These are phyloP conservation scores for Muricea muricata DNA, from an alignment of 92 coral and sea anemone species.

Conservation along the genomic window DNA sequence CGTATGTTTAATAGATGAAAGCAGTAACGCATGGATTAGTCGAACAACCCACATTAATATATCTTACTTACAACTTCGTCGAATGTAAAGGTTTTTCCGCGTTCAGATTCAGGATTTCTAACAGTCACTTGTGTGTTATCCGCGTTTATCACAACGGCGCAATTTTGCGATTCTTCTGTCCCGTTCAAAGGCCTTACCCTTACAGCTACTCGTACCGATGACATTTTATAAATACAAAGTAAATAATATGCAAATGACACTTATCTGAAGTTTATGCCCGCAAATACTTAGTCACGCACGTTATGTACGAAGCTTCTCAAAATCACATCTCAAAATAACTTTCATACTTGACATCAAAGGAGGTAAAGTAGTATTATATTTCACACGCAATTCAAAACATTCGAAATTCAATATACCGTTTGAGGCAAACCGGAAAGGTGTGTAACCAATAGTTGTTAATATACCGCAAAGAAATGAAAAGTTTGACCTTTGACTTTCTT, in stretches of 20 bases:
- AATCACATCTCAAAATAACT: not conserved
- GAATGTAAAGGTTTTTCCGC: conserved; percentile 81
- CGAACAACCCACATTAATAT: not conserved
- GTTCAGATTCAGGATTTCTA: conserved; percentile 74
- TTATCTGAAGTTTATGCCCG: not conserved
- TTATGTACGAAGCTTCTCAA: no score
- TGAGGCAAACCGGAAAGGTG: conserved; percentile 24
- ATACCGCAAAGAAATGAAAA: not conserved
- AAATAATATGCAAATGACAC: conserved; percentile 37
- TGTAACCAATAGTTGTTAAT: not conserved
- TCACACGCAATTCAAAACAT: conserved; percentile 33
- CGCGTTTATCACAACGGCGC: conserved; percentile 74
- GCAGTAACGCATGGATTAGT: not conserved
- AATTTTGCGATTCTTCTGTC: conserved; percentile 70
- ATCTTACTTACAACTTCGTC: conserved; percentile 88
- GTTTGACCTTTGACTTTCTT: not conserved
- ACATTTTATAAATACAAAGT: conserved; percentile 32
- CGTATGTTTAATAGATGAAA: not conserved
- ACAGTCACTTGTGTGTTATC: conserved; percentile 76
- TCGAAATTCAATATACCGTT: conserved; percentile 18
- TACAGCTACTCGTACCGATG: conserved; percentile 79
- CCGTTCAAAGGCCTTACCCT: conserved; percentile 80
- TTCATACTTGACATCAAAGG: not conserved
- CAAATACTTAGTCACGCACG: conserved; percentile 5
- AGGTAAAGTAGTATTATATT: conserved; percentile 12